Percentiles rank a stretch among this genome's conserved stretches.
These are phyloP conservation scores for human DNA, from an alignment of 2,113 vertebrate genomes.

Conservation along the genomic window DNA sequence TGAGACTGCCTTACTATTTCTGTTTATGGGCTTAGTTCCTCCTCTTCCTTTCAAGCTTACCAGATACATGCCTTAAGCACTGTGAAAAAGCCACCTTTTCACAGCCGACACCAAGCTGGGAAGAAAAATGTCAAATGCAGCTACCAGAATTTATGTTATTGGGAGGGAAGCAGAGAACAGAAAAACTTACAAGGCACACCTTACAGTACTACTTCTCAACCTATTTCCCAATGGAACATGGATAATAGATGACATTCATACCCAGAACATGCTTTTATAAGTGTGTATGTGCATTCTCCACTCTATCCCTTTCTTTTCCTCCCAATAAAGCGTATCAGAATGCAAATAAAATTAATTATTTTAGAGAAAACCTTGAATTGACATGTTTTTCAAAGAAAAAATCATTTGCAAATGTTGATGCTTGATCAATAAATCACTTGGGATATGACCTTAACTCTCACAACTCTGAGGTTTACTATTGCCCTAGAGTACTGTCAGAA, in stretches of 20 bases:
- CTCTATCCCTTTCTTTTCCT: background rate
- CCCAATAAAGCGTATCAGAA: background rate
- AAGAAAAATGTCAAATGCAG: background rate
- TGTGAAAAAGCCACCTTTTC: background rate
- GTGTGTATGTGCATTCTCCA: background rate
- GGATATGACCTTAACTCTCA: background rate
- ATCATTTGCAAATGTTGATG: background rate
- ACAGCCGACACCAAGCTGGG: background rate
- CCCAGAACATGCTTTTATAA: background rate
- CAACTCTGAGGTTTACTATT: background rate
- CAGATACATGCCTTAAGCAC: background rate
- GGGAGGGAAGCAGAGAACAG: background rate
- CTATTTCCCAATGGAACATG: background rate
- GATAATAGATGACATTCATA: background rate
- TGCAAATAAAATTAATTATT: background rate
- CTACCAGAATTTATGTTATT: background rate
- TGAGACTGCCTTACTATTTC: background rate
- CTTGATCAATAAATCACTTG: slow-evolving; percentile 7
- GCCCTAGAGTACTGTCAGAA: background rate
- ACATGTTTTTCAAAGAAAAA: background rate
- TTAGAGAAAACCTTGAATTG: background rate
- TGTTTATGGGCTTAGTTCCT: background rate
- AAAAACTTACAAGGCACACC: background rate
- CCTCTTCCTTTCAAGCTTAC: background rate
- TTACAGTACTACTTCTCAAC: background rate